Evolutionary conservation across 2,797 vertebrate species (phyloP).

Genomic region (Buphagus erythrorhynchus): DNA sequence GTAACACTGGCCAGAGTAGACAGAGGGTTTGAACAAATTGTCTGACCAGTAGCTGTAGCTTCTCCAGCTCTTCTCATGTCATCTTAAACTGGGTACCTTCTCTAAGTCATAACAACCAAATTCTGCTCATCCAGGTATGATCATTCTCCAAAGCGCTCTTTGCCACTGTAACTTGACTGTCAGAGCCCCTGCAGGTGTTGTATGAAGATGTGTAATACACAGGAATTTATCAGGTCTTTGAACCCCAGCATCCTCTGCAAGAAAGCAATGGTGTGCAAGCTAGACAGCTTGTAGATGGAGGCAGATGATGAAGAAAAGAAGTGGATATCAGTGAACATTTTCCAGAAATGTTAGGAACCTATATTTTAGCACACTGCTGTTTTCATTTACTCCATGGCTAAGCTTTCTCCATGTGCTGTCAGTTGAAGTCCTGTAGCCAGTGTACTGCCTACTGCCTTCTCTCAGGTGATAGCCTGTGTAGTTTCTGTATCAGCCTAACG

Average conservation of each 20-base stretch:
- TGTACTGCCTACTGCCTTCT: neutral
- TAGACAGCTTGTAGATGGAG: neutral
- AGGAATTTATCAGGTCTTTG: neutral
- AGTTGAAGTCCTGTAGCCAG: neutral
- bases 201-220: neutral
- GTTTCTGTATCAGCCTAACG: neutral
- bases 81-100: neutral
- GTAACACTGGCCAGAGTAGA: neutral
- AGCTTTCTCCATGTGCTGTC: neutral
- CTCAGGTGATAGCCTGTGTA: neutral
- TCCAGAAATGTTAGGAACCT: neutral
- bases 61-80: neutral
- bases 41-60: neutral
- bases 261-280: neutral
- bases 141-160: neutral
- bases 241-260: neutral
- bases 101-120: neutral
- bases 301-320: neutral
- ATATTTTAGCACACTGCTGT: neutral
- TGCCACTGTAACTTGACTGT: neutral
- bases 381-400: neutral
- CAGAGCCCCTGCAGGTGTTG: neutral
- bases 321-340: neutral
- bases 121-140: neutral
- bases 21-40: neutral